Evolutionary conservation across 2,888 invertebrate genomes (phyloP), one percentile per base, ranked within the genome.

Genomic region (Drosophila formosana): DNA sequence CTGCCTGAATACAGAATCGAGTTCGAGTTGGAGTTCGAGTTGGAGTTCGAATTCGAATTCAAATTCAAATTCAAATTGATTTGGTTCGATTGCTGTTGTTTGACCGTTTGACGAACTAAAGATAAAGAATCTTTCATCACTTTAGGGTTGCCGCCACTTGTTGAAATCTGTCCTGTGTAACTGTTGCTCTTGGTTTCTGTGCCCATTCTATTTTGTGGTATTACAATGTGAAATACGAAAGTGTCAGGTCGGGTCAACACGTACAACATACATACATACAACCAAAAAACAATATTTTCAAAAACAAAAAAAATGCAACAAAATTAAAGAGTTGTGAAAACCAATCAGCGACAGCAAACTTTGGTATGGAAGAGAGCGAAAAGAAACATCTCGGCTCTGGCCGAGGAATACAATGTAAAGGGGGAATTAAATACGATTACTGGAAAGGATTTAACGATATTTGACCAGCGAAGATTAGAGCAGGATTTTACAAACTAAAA

Each of bases 151-250:
- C 78, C 88, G 82, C 89, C 83, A 80, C 82, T 85, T 79, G 85
- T 85, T 78, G 88, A 80, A 79, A 84, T 84, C 77, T 89, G 89
- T 82, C 91, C 88, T 75, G 88, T 84, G 74, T 88, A 90, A 78
- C 88, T 82, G 81, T 91, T 90, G 74, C 78, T 78, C 88, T 90
- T 90, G 65, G 88, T 90, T 90, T 90, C 90, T 91, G 90, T 90
- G 86, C 89, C 90, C 90, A 90, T 90, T 82, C 91, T 90, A 89
- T 75, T 52, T 58, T 87, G 65, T 41, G 18, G 39, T 77, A 80
- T 71, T 71, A 74, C 51, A 82, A 82, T 88, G 77, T 82, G 86
- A 88, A 74, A 82, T 82, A 82, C 82, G 88, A 79, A 76, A 85
- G 80, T 88, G 82, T 82, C 88, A 88, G 82, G 75, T 85, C 86